These are phyloP conservation scores for Prietella phreatophila DNA, from an alignment of 2,113 vertebrate species.

Conservation along the genomic window DNA sequence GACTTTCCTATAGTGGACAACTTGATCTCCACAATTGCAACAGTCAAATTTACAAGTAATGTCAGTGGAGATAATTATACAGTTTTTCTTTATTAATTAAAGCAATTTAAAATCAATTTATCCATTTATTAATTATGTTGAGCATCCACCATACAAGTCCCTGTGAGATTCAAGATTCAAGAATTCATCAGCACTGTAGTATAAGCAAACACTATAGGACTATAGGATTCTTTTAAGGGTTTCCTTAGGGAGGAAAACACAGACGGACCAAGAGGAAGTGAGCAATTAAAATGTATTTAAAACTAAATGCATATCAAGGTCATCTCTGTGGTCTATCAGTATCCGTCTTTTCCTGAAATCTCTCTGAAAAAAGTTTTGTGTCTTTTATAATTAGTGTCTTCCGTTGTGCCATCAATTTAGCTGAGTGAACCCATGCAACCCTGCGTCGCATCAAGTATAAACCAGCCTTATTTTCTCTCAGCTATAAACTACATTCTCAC, in stretches of 20 bases:
- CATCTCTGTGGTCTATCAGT: not conserved
- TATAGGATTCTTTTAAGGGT: not conserved
- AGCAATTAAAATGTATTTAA: not conserved
- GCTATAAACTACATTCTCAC: not conserved
- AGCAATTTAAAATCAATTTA: not conserved
- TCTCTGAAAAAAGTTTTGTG: not conserved
- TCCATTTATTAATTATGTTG: not conserved
- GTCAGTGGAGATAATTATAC: not conserved
- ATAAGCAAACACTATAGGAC: not conserved
- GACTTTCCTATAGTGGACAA: not conserved
- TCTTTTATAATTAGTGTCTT: not conserved
- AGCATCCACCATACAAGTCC: not conserved
- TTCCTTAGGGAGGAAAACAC: too few species aligned
- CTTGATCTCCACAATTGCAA: not conserved
- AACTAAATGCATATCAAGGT: not conserved
- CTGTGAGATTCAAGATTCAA: not conserved
- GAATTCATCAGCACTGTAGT: not conserved
- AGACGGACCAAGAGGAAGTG: not conserved
- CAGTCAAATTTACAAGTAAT: too few species aligned
- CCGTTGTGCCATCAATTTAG: not conserved
- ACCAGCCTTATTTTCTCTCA: not conserved
- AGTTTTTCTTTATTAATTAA: not conserved
- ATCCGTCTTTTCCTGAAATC: not conserved
- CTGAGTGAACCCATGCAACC: not conserved
- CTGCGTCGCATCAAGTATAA: not conserved